These are phyloP conservation scores for Phyllotreta striolata DNA, from an alignment of 2,888 invertebrate genomes.

Conservation along the genomic window DNA sequence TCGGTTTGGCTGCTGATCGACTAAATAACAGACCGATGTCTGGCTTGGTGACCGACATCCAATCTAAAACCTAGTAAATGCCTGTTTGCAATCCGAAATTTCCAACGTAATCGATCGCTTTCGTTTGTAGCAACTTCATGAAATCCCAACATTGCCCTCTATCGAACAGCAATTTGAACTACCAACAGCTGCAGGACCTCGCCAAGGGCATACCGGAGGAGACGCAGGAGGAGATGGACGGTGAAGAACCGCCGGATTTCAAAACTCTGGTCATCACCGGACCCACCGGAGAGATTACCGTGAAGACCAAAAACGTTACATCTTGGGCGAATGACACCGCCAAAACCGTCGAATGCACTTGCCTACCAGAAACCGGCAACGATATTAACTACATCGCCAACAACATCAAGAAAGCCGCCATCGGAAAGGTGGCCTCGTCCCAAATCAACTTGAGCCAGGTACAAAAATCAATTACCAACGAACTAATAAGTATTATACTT, in stretches of 20 bases:
- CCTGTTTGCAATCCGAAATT: background rate
- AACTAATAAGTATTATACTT: too few relatives aligned
- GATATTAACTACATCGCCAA: conserved; percentile 55
- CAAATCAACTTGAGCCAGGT: conserved; percentile 23
- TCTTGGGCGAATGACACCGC: conserved; percentile 47
- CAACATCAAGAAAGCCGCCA: conserved; percentile 43
- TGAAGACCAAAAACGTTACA: conserved; percentile 45
- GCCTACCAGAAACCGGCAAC: conserved; percentile 50
- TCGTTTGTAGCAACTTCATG: conserved; percentile 31
- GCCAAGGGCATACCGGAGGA: conserved; percentile 57
- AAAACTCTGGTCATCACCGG: conserved; percentile 49
- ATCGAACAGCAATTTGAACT: conserved; percentile 52
- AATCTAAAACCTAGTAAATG: conserved; percentile 52
- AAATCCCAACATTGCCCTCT: conserved; percentile 53
- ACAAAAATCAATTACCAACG: too few relatives aligned
- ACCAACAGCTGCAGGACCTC: conserved; percentile 58
- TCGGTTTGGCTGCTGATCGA: conserved; percentile 58
- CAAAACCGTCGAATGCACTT: conserved; percentile 53
- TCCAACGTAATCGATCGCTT: background rate
- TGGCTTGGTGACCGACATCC: conserved; percentile 54
- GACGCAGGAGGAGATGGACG: conserved; percentile 49
- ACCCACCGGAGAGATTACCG: conserved; percentile 53
- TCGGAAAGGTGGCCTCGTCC: conserved; percentile 8
- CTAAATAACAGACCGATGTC: conserved; percentile 53
- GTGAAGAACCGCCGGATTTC: conserved; percentile 44